Percentiles rank a stretch among this genome's conserved stretches.
These are phyloP conservation scores for Aspidiotus destructor DNA, from an alignment of 2,888 invertebrate genomes.

Conservation along the genomic window DNA sequence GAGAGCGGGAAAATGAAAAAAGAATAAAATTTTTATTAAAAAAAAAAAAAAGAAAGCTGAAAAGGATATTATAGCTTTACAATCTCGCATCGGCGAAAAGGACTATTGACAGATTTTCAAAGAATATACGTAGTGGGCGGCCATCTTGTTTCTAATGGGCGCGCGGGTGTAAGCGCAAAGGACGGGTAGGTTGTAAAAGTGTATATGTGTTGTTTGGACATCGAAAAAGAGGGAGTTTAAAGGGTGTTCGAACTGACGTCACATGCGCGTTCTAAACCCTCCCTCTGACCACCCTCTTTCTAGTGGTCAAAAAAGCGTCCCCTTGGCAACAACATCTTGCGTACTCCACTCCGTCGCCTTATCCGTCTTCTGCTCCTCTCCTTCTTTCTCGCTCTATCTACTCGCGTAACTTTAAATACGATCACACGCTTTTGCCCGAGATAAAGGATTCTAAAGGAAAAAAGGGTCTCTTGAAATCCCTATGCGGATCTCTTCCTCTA, in stretches of 20 bases:
- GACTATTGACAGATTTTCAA: constrained; percentile 31
- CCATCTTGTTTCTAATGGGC: constrained; percentile 31
- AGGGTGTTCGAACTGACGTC: constrained; percentile 32
- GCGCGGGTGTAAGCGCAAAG: constrained; percentile 25
- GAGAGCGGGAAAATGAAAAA: constrained; percentile 1
- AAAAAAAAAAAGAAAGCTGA: constrained; percentile 9
- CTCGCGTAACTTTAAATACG: constrained; percentile 27
- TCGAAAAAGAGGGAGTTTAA: constrained; percentile 30
- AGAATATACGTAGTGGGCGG: constrained; percentile 28
- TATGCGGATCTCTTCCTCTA: constrained; percentile 32
- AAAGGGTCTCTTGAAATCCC: constrained; percentile 32
- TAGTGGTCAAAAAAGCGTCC: constrained; percentile 33
- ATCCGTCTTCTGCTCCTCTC: not conserved
- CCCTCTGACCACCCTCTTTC: constrained; percentile 33
- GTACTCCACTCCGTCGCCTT: constrained; percentile 16
- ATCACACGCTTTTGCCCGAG: constrained; percentile 32
- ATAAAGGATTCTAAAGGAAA: constrained; percentile 28
- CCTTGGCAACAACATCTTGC: constrained; percentile 31
- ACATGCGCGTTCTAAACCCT: constrained; percentile 32
- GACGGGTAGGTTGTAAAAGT: constrained; percentile 14
- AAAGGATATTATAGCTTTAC: constrained; percentile 9
- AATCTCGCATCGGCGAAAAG: constrained; percentile 23
- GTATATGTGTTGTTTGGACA: constrained; percentile 33
- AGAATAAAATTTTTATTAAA: not conserved
- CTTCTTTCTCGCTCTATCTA: constrained; percentile 19